Evolutionary conservation across 2,888 invertebrate genomes (phyloP).

Genomic region (Latheticus oryzae): DNA sequence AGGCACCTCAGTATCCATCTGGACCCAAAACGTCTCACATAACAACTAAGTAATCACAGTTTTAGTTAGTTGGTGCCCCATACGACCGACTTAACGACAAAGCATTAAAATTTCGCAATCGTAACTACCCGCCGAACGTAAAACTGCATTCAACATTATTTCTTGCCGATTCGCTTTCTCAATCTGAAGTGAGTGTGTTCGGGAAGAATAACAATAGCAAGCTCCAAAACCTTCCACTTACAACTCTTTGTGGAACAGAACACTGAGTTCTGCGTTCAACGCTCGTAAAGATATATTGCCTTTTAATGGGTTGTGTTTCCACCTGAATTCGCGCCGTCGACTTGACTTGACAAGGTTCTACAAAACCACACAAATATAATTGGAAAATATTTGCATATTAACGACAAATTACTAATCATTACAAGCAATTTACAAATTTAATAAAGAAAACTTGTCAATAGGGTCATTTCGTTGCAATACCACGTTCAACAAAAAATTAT

Average conservation of each 20-base stretch:
- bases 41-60: slow-evolving; percentile 60
- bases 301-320: slow-evolving; percentile 60
- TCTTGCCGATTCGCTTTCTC: slow-evolving; percentile 43
- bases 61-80: slow-evolving; percentile 55
- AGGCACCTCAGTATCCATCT: slow-evolving; percentile 28
- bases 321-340: slow-evolving; percentile 53
- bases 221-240: slow-evolving; percentile 32
- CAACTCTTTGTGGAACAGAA: slow-evolving; percentile 25
- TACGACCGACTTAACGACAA: slow-evolving; percentile 57
- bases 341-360: no score
- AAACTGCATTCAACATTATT: slow-evolving; percentile 56
- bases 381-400: no score
- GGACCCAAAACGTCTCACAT: slow-evolving; percentile 38
- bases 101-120: slow-evolving; percentile 61
- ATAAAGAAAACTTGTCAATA: no score
- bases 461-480: no score
- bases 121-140: slow-evolving; percentile 57
- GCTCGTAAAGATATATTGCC: slow-evolving; percentile 60
- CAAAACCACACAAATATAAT: no score
- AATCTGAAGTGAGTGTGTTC: slow-evolving; percentile 42
- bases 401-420: no score
- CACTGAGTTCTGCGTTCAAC: slow-evolving; percentile 44
- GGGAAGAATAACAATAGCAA: slow-evolving; percentile 18
- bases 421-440: no score
- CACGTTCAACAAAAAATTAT: no score